Percentiles rank a stretch among this genome's conserved stretches.
phyloP scores from a whole-genome alignment of 2,888 invertebrate genomes.

The Lepidonotus clava region DNA sequence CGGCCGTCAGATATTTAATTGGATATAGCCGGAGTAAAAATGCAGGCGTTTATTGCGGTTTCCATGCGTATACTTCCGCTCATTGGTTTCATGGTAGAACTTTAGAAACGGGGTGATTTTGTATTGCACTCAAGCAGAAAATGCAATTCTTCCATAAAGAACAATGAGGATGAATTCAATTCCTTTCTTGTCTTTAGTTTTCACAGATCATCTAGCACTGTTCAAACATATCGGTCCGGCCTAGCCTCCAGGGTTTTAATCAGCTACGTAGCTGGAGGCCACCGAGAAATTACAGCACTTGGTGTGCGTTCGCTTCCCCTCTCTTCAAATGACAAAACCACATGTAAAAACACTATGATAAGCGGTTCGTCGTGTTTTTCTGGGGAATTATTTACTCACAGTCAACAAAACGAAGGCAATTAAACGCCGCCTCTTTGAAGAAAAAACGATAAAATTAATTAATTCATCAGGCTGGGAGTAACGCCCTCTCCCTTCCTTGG shows the following conservation, averaged over 20 bases:
- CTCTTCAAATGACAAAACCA: constrained; percentile 21
- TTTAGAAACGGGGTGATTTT: neutral
- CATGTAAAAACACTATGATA: constrained; percentile 15
- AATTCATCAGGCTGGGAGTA: constrained; percentile 22
- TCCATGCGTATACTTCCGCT: neutral
- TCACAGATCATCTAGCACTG: constrained; percentile 38
- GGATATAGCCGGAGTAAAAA: no score
- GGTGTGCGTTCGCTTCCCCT: constrained; percentile 10
- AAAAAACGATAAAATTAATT: constrained; percentile 43
- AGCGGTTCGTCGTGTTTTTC: constrained; percentile 44
- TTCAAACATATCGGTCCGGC: constrained; percentile 48
- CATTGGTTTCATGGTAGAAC: neutral
- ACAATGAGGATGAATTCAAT: neutral
- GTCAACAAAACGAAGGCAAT: constrained; percentile 53
- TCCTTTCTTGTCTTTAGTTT: constrained; percentile 35
- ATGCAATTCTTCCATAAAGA: neutral
- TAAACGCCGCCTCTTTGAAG: neutral
- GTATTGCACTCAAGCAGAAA: neutral
- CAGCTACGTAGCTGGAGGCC: neutral
- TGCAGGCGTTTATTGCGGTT: no score
- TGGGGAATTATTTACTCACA: constrained; percentile 40
- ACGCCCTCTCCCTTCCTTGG: neutral
- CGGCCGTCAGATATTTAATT: no score
- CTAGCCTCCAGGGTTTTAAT: neutral
- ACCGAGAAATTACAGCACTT: constrained; percentile 26